Base-by-base conservation (phyloP, 2,888 invertebrate genomes). In the Augochlorella aurata region DNA sequence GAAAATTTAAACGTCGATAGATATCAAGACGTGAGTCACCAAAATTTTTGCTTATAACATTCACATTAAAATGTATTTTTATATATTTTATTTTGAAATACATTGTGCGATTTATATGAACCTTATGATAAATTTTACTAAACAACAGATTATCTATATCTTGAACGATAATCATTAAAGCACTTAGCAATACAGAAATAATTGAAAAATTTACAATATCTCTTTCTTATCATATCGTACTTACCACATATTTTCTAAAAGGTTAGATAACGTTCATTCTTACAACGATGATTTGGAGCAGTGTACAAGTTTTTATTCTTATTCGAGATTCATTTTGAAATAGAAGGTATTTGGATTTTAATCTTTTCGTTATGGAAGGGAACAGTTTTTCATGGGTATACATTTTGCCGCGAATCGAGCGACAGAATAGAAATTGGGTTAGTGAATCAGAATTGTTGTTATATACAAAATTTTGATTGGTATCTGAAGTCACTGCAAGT, bases 11-110 rank as follows among this genome's bases (percentile, higher is more conserved):
- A 65, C 69, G 58, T 76, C 61, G 76, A 78, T 82, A 71, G 24
- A 77, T 12, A 38, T 18, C 52, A 52, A 79, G 82, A 78, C 72
- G 86, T 86, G 61, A 82, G 86, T 82, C 47, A 4, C 4, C 71
- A 50, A 21, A 45, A 73, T 61, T 61, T 74, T 1, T 68, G 18
- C 24, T 24, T 54, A 14, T 29, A 44, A 21, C 50, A n/a, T 61
- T 3, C 29, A 12, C 38, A 18, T 1, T 1, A n/a, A 14, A 0
- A 38, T 12, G 7, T 38, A 45, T 38, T 8, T 63, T 2, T 29
- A 0, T 14, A 1, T 45, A n/a, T 14, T 54, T 14, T 1, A 9
- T 44, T 74, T 47, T 44, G 38, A 69, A 66, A 16, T 65, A n/a
- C 47, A 5, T 12, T 45, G n/a, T 38, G 16, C 5, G 10, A 44